Evolutionary conservation across 2,797 vertebrate genomes (phyloP), one percentile per base, ranked within the genome.

Genomic region (Ctenochaetus hawaiiensis): DNA sequence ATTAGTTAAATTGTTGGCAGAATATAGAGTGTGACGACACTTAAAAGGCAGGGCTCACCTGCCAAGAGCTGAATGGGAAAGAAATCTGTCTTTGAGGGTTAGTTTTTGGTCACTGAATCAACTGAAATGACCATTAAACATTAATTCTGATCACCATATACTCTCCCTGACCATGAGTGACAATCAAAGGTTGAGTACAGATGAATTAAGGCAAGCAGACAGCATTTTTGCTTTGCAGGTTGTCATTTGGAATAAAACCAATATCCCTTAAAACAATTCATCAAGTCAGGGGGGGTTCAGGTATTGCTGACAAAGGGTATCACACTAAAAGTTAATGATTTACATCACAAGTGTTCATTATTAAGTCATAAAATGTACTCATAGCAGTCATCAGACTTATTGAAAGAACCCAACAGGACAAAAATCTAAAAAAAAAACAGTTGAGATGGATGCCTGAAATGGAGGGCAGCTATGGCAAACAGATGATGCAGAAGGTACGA

Each of bases 1-100:
- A 81, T 88, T 75, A 82, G 71, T 78, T 71, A 67, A 80, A 56
- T 77, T 77, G 57, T 49, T 72, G 56, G 63, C 53, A 56, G 63
- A 70, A 82, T 67, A 49, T 10, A 58, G 45, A 61, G 57, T 59
- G 63, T 51, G 61, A 72, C 72, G 72, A 67, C 53, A 58, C n/a
- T 75, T 72, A 78, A 60, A 75, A 63, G 72, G 54, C 56, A 13
- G 22, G 10, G 30, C 26, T 67, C 45, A 68, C 53, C 78, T 61
- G 43, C 41, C 4, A 53, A 75, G 34, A 80, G 11, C 14, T 51
- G 48, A 71, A 61, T 43, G 51, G 59, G 14, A 47, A 41, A 5
- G 10, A 53, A 70, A 66, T 52, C 16, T 43, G 47, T 26, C 53
- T 56, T 63, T 39, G 41, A 66, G 53, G 26, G 22, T 62, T 64